Evolutionary conservation across 2,113 vertebrate genomes (phyloP), one percentile per base, ranked within the genome.

Genomic region (Gila orcuttii): DNA sequence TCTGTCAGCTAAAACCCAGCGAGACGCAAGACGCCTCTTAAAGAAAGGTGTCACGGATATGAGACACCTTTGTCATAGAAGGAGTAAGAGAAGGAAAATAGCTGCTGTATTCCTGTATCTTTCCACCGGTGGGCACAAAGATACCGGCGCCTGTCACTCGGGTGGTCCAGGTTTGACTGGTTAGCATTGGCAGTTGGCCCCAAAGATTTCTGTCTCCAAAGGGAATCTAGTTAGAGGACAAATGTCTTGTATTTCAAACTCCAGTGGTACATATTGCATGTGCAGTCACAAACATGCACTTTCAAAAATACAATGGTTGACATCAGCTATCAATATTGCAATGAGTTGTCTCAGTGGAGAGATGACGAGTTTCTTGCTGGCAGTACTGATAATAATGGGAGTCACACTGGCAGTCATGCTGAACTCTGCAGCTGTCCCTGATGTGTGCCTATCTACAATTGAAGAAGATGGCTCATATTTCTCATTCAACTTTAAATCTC

Each of bases 221-320:
- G 45, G 21, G 28, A 45, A 31, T 52, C 33, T 69, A 42, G 80
- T 75, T 17, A 71, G 28, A 64, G 50, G 64, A 86, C 82, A 71
- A 83, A 88, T 86, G 87, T 66, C 33, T 66, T 84, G 69, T 84
- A 84, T 88, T 86, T 88, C 79, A 75, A 21, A 68, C 80, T 68
- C 45, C 25, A 83, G 76, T 78, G 69, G 50, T 39, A 57, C 71
- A 23, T 74, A 45, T 82, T 50, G n/a, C 33, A 10, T 50, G 45
- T 77, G 78, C 42, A 74, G 69, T 76, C 78, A 82, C 33, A 77
- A 19, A 13, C 66, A 52, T 23, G 64, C 57, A 60, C 15, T 76
- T 73, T 71, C 47, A 23, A 15, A 23, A 36, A 81, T 64, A 82
- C 60, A 75, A 83, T 47, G 21, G 85, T 71, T 83, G 79, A 87